These are phyloP conservation scores for Antechinus flavipes DNA, from an alignment of 2,113 vertebrate species.

Conservation along the genomic window DNA sequence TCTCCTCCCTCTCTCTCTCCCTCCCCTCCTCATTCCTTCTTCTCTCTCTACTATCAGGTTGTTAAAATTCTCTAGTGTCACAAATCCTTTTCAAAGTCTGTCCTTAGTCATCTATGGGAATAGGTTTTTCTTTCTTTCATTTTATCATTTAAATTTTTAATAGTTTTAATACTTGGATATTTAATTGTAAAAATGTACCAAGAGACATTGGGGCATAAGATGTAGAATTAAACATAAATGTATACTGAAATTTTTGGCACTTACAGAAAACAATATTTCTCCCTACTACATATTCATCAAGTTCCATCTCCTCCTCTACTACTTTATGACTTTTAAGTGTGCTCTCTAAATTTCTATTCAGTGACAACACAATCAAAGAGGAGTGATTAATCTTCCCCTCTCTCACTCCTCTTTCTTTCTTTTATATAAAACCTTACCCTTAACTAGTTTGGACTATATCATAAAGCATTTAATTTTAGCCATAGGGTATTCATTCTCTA, in stretches of 20 bases:
- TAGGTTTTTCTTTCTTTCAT: conserved; percentile 15
- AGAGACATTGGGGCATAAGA: conserved; percentile 10
- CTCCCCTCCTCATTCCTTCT: neutral
- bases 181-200: conserved; percentile 56
- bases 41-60: neutral
- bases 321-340: conserved; percentile 58
- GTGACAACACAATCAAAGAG: conserved; percentile 72
- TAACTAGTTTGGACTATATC: conserved; percentile 72
- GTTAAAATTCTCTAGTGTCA: conserved; percentile 3
- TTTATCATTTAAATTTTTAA: conserved; percentile 46
- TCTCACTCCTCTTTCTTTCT: conserved; percentile 56
- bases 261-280: conserved; percentile 9
- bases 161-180: conserved; percentile 32
- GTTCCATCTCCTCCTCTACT: conserved; percentile 25
- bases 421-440: conserved; percentile 74
- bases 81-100: neutral
- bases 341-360: conserved; percentile 76
- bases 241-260: conserved; percentile 45
- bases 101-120: conserved; percentile 6
- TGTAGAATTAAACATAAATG: conserved; percentile 44
- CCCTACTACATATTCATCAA: conserved; percentile 48
- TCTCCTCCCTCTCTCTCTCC: too few relatives aligned
- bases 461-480: conserved; percentile 79
- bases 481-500: conserved; percentile 78
- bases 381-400: conserved; percentile 72